Percentiles rank a stretch among this genome's conserved stretches.
phyloP scores from a whole-genome alignment of 2,113 vertebrate species.

The Dasypus novemcinctus region DNA sequence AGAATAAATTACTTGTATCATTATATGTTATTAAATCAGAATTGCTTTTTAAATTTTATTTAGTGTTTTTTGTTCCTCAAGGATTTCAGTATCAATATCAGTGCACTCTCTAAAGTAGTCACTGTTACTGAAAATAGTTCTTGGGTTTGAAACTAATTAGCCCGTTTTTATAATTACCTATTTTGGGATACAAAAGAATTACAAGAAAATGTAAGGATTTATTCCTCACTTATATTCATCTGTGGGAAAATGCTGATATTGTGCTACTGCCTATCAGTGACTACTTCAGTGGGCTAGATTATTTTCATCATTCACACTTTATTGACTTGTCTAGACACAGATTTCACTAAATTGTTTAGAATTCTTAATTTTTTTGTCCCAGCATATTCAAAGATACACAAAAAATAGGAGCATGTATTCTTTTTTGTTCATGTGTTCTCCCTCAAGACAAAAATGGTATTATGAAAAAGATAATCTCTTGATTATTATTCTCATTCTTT shows the following conservation, averaged over 20 bases:
- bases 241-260: not conserved
- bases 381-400: not conserved
- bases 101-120: slow-evolving; percentile 5
- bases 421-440: slow-evolving; percentile 30
- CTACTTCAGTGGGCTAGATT: not conserved
- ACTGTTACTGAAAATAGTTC: slow-evolving; percentile 23
- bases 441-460: slow-evolving; percentile 14
- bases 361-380: not conserved
- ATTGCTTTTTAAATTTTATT: slow-evolving; percentile 35
- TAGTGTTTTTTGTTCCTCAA: slow-evolving; percentile 30
- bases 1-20: slow-evolving; percentile 46
- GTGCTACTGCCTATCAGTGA: not conserved
- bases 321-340: not conserved
- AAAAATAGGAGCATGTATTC: not conserved
- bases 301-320: not conserved
- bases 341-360: not conserved
- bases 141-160: slow-evolving; percentile 24
- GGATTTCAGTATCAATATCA: not conserved
- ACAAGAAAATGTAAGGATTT: not conserved
- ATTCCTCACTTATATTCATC: not conserved
- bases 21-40: slow-evolving; percentile 33
- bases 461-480: not conserved
- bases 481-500: slow-evolving; percentile 40
- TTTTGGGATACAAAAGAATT: slow-evolving; percentile 25
- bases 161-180: not conserved